phyloP scores from a whole-genome alignment of 2,797 vertebrate genomes.

The Kryptopterus vitreolus region DNA sequence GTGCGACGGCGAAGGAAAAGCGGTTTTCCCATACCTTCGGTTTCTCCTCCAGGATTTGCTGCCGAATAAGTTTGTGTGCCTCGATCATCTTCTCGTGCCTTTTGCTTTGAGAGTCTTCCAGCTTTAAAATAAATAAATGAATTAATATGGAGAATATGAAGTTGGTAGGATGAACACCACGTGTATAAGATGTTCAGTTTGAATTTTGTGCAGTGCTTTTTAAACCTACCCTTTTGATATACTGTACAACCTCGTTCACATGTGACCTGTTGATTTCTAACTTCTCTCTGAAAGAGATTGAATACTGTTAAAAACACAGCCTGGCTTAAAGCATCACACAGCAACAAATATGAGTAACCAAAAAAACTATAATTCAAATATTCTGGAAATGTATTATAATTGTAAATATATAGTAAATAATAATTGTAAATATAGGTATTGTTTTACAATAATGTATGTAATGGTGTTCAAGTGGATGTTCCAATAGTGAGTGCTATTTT shows the following conservation, averaged over 20 bases:
- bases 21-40: constrained; percentile 83
- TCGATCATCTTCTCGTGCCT: constrained; percentile 91
- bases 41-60: constrained; percentile 95
- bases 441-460: not conserved
- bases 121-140: constrained; percentile 66
- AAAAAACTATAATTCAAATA: not conserved
- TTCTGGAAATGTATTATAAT: not conserved
- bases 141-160: constrained; percentile 13
- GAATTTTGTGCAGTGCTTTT: not conserved
- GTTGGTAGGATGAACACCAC: not conserved
- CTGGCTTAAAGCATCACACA: not conserved
- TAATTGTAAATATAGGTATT: not conserved
- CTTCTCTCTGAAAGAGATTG: constrained; percentile 82
- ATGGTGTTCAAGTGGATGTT: not conserved
- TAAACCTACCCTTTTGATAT: constrained; percentile 89
- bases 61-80: constrained; percentile 91
- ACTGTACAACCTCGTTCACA: constrained; percentile 96
- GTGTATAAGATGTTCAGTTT: not conserved
- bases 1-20: not conserved
- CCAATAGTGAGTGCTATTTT: not conserved
- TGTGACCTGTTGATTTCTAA: constrained; percentile 95
- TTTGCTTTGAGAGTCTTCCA: constrained; percentile 96
- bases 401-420: not conserved
- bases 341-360: not conserved
- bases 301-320: not conserved